Base-by-base conservation (phyloP, 2,888 invertebrate genomes). In the Chesias legatella region DNA sequence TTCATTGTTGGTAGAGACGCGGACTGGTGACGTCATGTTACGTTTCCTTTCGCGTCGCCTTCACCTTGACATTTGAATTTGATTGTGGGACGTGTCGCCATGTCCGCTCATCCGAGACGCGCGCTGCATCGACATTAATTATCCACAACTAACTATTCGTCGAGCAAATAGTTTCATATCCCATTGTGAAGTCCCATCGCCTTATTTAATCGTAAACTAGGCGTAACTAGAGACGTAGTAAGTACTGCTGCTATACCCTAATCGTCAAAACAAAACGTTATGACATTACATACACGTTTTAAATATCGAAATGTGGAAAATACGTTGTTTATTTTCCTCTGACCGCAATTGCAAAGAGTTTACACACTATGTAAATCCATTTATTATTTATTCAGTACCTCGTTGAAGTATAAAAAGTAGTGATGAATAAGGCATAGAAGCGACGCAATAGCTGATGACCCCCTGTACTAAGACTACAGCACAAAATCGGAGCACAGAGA, bases 41-140 rank as follows among this genome's bases (percentile, higher is more conserved):
- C 77, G 75, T 73, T 80, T 81, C 83, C 83, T 83, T 83, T 82
- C 75, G 67, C 77, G 68, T 74, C 71, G 77, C 74, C 77, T 75
- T 80, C 79, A 77, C 80, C 85, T 84, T 86, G 83, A 83, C 84
- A 84, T 83, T 82, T 78, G 69, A 72, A 73, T 80, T 78, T 79
- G 82, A 79, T 77, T 76, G 68, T 75, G 64, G 73, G 72, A 74
- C 81, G 78, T 75, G 80, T 78, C 68, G 71, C 69, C 64, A 55
- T 66, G 67, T 51, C 58, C 70, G 69, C 69, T 69, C 71, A 64
- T 67, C 70, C 66, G 63, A 60, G 64, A 66, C 68, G 62, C 62
- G 63, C 48, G 56, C 62, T 64, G 67, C 66, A 72, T n/a, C n/a
- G n/a, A n/a, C n/a, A n/a, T n/a, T 70, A 64, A 70, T 67, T 66